Conservation (phyloP, 2,113 vertebrate genomes). For the Vulpes vulpes region DNA sequence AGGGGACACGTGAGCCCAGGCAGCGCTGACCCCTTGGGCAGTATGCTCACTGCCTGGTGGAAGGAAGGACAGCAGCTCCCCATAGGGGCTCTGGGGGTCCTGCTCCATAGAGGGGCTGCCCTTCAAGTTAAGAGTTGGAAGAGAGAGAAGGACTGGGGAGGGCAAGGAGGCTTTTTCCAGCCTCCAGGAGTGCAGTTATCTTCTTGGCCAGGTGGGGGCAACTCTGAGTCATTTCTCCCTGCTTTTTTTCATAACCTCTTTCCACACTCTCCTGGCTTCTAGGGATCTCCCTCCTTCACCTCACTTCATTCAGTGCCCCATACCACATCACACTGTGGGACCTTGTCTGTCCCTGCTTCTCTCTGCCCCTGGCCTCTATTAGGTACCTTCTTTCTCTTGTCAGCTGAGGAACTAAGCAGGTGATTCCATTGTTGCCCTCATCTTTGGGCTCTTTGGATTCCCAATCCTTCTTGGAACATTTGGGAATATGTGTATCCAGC, state of each 20-base stretch:
- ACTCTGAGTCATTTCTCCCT: not conserved
- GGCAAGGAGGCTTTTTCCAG: not conserved
- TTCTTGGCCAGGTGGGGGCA: not conserved
- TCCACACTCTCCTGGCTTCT: not conserved
- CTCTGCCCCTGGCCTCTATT: not conserved
- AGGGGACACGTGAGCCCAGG: not conserved
- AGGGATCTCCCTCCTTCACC: not conserved
- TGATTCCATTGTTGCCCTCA: not conserved
- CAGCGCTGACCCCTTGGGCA: not conserved
- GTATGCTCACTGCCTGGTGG: not conserved
- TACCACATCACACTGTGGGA: too few relatives aligned
- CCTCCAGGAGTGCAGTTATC: not conserved
- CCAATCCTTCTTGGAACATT: not conserved
- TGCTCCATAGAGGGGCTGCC: not conserved
- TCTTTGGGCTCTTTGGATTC: not conserved
- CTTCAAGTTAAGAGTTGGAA: not conserved
- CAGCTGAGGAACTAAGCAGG: not conserved
- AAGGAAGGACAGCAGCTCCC: not conserved
- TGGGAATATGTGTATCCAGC: not conserved
- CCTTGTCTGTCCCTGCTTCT: rapidly evolving
- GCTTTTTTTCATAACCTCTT: not conserved
- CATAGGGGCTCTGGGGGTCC: not conserved
- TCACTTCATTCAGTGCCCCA: not conserved
- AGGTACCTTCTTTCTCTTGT: not conserved
- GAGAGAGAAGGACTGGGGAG: not conserved